phyloP scores from a whole-genome alignment of 2,113 vertebrate species.

The Ursus arctos region DNA sequence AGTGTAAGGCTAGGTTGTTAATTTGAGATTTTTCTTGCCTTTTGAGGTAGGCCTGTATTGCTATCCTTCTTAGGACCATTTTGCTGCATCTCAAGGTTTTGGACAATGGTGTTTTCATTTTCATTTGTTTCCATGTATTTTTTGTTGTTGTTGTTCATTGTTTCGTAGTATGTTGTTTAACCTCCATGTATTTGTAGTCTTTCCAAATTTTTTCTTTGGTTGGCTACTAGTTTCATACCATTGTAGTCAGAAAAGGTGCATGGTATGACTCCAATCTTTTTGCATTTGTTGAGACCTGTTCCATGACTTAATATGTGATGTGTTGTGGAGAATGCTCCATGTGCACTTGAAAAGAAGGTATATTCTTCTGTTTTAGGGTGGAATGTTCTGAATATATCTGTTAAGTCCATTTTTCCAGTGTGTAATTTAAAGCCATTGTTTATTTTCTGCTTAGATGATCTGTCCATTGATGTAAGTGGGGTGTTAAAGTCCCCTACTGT shows the following conservation, averaged over 20 bases:
- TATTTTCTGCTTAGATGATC: not conserved
- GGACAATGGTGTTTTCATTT: not conserved
- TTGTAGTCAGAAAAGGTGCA: not conserved
- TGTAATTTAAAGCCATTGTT: not conserved
- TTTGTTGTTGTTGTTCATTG: not conserved
- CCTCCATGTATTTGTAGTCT: not conserved
- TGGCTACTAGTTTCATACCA: not conserved
- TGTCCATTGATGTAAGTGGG: not conserved
- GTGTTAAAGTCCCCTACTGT: not conserved
- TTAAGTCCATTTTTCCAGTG: not conserved
- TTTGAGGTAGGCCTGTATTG: no score
- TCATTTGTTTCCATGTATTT: not conserved
- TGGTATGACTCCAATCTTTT: not conserved
- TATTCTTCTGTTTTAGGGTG: not conserved
- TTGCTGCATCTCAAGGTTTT: not conserved
- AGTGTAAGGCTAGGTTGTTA: no score
- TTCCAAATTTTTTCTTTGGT: not conserved
- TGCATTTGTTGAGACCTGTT: not conserved
- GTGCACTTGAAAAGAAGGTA: not conserved
- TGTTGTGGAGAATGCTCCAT: not conserved
- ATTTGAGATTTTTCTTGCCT: no score
- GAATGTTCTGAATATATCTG: not conserved
- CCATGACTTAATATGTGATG: not conserved
- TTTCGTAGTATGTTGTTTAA: not conserved
- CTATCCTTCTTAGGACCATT: no score